Base-by-base conservation (phyloP, 2,113 vertebrate species). In the Crotophaga sulcirostris region DNA sequence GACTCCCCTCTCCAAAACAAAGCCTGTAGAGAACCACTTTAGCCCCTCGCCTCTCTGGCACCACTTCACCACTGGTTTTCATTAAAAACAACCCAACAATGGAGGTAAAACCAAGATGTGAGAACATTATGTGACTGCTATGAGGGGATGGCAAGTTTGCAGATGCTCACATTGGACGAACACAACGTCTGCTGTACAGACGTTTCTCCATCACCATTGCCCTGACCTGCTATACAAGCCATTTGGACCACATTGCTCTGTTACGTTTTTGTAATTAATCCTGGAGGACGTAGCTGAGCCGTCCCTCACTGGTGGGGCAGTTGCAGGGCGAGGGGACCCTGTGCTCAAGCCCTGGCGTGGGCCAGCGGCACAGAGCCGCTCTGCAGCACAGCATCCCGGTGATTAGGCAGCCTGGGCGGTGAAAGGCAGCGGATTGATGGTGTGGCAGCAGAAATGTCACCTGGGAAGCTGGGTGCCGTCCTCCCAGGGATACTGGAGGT, bases 401-500 rank as follows among this genome's bases (percentile, higher is more conserved):
- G 94, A 98, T 98, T 95, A 98, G 96, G 96, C 97, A 97, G 97
- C 82, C 95, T 16, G 45, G 97, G 96, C 95, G 52, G 96, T 94
- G 97, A 97, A 96, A 98, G 96, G 98, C 97, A 80, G 76, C 42
- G 95, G 98, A 99, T 98, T 99, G 99, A 99, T 99, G 98, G 98
- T 29, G 83, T 96, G 98, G 98, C 98, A 97, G 97, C 91, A 96
- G 95, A 97, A 98, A 96, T 97, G 97, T 97, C 96, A 98, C 98
- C 98, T 98, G 98, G 98, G 98, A 98, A 98, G 97, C 98, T 97
- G 98, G 98, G 96, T 98, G 98, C 97, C 98, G 97, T 98, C 99
- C 99, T 98, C 98, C 63, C 98, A 98, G 98, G 99, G 98, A 97
- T 96, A 98, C 98, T 98, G 97, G 99, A 99, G 99, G 99, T 99